A percentile compares a stretch with the other conserved stretches of the same genome.
Evolutionary conservation across 2,888 invertebrate genomes (phyloP).

Genomic region (Pycnomerus fuliginosus): DNA sequence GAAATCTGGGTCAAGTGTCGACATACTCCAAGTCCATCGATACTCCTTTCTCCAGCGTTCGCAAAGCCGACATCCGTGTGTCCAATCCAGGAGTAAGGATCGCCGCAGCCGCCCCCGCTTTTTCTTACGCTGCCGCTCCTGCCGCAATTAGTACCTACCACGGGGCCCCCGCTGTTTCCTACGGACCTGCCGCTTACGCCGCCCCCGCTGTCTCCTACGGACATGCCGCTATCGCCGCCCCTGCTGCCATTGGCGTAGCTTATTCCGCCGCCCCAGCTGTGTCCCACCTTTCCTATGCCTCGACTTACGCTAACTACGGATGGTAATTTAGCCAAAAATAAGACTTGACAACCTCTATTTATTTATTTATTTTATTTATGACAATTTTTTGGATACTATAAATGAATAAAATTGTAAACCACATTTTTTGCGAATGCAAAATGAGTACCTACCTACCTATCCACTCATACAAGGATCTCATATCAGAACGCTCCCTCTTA

Average conservation of each 20-base stretch:
- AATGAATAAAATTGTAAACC: too few species aligned
- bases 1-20: slow-evolving; percentile 69
- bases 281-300: slow-evolving; percentile 61
- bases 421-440: too few species aligned
- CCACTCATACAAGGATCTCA: too few species aligned
- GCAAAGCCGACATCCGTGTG: slow-evolving; percentile 21
- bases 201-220: slow-evolving; percentile 34
- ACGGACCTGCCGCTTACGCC: slow-evolving; percentile 9
- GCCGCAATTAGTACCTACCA: slow-evolving; percentile 20
- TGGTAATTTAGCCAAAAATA: too few species aligned
- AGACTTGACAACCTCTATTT: too few species aligned
- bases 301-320: slow-evolving; percentile 35
- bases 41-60: slow-evolving; percentile 22
- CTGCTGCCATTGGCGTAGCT: slow-evolving; percentile 44
- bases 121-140: slow-evolving; percentile 28
- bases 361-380: too few species aligned
- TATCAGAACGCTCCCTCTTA: too few species aligned
- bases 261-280: slow-evolving; percentile 63
- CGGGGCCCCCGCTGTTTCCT: slow-evolving; percentile 25
- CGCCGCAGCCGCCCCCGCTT: slow-evolving; percentile 10
- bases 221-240: slow-evolving; percentile 21
- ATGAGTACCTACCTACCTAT: too few species aligned
- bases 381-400: too few species aligned
- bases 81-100: slow-evolving; percentile 20
- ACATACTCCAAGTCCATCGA: slow-evolving; percentile 23